Conservation (phyloP, 2,888 invertebrate genomes). For the Caenorhabditis sulstoni region DNA sequence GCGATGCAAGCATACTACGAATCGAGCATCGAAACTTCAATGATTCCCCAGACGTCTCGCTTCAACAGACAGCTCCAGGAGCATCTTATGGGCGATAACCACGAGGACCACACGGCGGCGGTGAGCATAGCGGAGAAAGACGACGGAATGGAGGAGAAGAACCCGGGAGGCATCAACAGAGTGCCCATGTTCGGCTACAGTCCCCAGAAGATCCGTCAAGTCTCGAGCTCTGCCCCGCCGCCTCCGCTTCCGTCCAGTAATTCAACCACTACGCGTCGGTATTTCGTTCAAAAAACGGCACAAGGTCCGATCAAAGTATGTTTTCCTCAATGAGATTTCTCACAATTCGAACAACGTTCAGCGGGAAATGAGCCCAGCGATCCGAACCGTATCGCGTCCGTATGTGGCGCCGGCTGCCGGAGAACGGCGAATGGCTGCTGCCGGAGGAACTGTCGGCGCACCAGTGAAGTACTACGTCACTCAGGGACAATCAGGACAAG, state of each 20-base stretch:
- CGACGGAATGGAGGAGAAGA: constrained; percentile 1
- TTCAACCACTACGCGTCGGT: constrained; percentile 20
- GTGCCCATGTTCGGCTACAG: constrained; percentile 26
- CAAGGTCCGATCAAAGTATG: constrained; percentile 29
- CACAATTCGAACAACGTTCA: constrained; percentile 3
- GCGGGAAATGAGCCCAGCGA: constrained; percentile 16
- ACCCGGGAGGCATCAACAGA: not conserved
- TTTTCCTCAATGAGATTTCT: too few species aligned
- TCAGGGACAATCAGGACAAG: too few species aligned
- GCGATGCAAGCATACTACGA: constrained; percentile 11
- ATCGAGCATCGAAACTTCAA: not conserved
- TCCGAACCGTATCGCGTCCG: constrained; percentile 12
- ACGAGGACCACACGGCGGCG: constrained; percentile 32
- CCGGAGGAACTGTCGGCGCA: constrained; percentile 10
- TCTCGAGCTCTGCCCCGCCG: not conserved
- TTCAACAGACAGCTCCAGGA: constrained; percentile 42
- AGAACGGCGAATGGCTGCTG: constrained; percentile 28
- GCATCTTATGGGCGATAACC: constrained; percentile 31
- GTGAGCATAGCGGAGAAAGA: constrained; percentile 33
- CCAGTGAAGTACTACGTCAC: constrained; percentile 51
- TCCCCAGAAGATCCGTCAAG: constrained; percentile 18
- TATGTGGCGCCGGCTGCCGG: constrained; percentile 1
- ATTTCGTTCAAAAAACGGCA: constrained; percentile 52
- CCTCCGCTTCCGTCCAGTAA: too few species aligned
- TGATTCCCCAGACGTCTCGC: constrained; percentile 1